phyloP scores from a whole-genome alignment of 2,888 invertebrate species.

The Drosophila stalkeri region DNA sequence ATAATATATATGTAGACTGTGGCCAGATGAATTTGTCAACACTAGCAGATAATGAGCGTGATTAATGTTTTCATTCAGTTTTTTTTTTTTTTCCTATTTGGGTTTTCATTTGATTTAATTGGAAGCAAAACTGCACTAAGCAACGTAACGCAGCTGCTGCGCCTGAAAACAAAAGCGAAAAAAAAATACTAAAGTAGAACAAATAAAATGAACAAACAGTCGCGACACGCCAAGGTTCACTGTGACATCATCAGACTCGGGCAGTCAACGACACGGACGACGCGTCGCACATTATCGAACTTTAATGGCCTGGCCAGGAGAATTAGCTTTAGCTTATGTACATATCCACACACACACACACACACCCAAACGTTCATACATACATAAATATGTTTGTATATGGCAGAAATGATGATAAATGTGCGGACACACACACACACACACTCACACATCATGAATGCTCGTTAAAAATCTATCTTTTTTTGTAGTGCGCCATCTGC shows the following conservation, averaged over 20 bases:
- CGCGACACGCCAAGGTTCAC: constrained; percentile 62
- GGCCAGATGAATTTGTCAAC: constrained; percentile 46
- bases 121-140: constrained; percentile 36
- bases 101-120: constrained; percentile 61
- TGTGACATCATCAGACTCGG: constrained; percentile 73
- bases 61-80: constrained; percentile 54
- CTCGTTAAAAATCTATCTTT: constrained; percentile 45
- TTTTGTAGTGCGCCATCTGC: constrained; percentile 19
- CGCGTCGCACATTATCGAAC: constrained; percentile 75
- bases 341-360: constrained; percentile 1
- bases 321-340: constrained; percentile 71
- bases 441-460: constrained; percentile 2
- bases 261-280: constrained; percentile 78
- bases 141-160: not conserved
- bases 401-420: not conserved
- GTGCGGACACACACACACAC: not conserved
- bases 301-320: constrained; percentile 75
- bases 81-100: not conserved
- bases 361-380: too few species aligned
- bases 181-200: constrained; percentile 1
- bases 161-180: constrained; percentile 17
- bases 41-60: constrained; percentile 59
- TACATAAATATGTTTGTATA: not conserved
- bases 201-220: constrained; percentile 47
- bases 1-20: constrained; percentile 16